Evolutionary conservation across 1,140 invertebrate species (phyloP), one percentile per base, ranked within the genome.

Genomic region (Listronotus bonariensis): DNA sequence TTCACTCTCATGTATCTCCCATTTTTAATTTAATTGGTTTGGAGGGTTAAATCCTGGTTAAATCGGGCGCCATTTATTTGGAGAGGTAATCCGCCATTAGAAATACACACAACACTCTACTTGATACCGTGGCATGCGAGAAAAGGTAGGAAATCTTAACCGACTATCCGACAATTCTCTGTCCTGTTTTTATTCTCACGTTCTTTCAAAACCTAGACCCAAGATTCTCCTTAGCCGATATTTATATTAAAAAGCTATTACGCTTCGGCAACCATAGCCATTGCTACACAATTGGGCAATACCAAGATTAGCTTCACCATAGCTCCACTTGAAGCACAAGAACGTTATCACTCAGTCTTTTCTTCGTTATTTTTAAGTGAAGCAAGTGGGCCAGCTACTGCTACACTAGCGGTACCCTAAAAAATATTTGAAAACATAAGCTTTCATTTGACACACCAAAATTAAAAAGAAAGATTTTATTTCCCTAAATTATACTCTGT

Each of bases 271-370:
- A 86, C 82, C 91, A 98, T 94, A 1, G 93, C 90, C 85, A 92
- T n/a, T 92, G 0, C 93, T 85, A 71, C 93, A 91, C 11, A 98
- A 76, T 70, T 87, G 82, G 0, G 95, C 95, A 72, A 96, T 96
- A 52, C 96, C 74, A 89, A 91, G 84, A 46, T 68, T 67, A 0
- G 75, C 75, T 56, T 94, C 92, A 69, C 95, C 94, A n/a, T n/a
- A 56, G 92, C 92, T 9, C 96, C 96, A n/a, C n/a, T 75, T 94
- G 90, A 82, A 98, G 98, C 0, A 98, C 85, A 57, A 97, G 89
- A 9, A 81, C 86, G 71, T 97, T 91, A 0, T 96, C 88, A 0
- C 84, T 86, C 6, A 98, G 82, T 68, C 86, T 86, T 7, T 83
- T 88, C 12, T 88, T 86, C 0, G 92, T 96, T 31, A 95, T 78